Percentiles rank a stretch among this genome's conserved stretches.
Conservation (phyloP, 2,113 vertebrate species). For the Merops nubicus region DNA sequence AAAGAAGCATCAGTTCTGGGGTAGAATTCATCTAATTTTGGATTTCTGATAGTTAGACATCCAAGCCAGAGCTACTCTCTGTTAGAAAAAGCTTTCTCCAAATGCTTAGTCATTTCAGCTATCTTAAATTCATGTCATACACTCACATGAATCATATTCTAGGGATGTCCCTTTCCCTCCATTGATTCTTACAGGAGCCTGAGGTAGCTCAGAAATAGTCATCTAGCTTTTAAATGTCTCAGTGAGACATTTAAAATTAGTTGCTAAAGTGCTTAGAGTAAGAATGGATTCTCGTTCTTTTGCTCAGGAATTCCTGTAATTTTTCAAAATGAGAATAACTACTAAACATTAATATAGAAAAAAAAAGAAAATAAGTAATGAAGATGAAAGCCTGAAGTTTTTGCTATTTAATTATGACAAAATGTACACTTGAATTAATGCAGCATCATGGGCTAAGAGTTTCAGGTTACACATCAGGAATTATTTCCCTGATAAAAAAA, state of each 20-base stretch:
- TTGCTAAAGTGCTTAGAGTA: background rate
- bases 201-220: background rate
- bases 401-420: background rate
- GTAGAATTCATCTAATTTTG: background rate
- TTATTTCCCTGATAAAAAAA: background rate
- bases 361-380: background rate
- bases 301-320: background rate
- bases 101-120: slow-evolving; percentile 13
- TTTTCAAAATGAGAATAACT: background rate
- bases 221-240: background rate
- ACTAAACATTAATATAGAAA: background rate
- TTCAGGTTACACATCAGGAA: background rate
- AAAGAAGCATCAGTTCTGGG: too few relatives aligned
- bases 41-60: background rate
- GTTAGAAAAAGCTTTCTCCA: background rate
- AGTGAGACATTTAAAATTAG: background rate
- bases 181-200: background rate
- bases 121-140: background rate
- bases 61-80: background rate
- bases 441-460: background rate
- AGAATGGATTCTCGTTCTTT: background rate
- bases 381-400: background rate
- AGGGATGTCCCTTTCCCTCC: background rate
- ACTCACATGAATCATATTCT: background rate
- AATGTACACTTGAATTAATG: background rate